Percentiles rank a stretch among this genome's conserved stretches.
Evolutionary conservation across 30 jellyfish, hydroid and myxozoan genomes (phyloP).

Genomic region (Nemopilema nomurai): DNA sequence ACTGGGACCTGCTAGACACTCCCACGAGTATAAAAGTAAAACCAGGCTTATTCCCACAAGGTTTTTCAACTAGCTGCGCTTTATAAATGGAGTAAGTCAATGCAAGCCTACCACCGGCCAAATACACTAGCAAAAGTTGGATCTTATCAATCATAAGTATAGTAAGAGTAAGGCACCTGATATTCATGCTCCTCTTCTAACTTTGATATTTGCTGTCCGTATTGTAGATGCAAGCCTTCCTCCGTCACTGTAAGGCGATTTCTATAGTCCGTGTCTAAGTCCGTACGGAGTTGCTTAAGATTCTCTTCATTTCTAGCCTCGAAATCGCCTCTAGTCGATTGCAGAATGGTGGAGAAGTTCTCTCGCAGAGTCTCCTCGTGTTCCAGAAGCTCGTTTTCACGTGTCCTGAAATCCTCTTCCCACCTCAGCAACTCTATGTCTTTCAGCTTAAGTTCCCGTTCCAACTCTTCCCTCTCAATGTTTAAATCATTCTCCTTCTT

Average conservation of each 20-base stretch:
- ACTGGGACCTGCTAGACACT: too few relatives aligned
- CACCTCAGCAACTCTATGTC: conserved; percentile 57
- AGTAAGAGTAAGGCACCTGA: conserved; percentile 77
- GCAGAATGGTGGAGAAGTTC: conserved; percentile 59
- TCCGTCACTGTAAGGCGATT: conserved; percentile 57
- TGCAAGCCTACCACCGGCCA: neutral
- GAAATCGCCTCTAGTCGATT: conserved; percentile 51
- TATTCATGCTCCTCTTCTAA: conserved; percentile 57
- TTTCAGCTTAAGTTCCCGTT: conserved; percentile 50
- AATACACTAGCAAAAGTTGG: neutral
- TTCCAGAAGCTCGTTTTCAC: conserved; percentile 54
- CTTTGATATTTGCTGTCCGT: conserved; percentile 64
- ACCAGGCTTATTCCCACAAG: neutral
- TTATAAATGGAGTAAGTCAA: neutral
- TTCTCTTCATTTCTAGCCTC: conserved; percentile 67
- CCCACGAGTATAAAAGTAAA: too few relatives aligned
- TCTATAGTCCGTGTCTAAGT: conserved; percentile 78
- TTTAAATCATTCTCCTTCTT: conserved; percentile 46
- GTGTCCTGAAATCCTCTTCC: conserved; percentile 70
- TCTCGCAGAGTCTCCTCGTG: conserved; percentile 65
- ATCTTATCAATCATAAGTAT: conserved; percentile 32
- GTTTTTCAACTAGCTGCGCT: neutral
- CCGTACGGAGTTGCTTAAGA: conserved; percentile 71
- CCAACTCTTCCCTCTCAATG: conserved; percentile 54
- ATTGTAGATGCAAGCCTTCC: conserved; percentile 64